These are phyloP conservation scores for Caenorhabditis sp. DNA, from an alignment of 2,888 invertebrate genomes.

Conservation along the genomic window DNA sequence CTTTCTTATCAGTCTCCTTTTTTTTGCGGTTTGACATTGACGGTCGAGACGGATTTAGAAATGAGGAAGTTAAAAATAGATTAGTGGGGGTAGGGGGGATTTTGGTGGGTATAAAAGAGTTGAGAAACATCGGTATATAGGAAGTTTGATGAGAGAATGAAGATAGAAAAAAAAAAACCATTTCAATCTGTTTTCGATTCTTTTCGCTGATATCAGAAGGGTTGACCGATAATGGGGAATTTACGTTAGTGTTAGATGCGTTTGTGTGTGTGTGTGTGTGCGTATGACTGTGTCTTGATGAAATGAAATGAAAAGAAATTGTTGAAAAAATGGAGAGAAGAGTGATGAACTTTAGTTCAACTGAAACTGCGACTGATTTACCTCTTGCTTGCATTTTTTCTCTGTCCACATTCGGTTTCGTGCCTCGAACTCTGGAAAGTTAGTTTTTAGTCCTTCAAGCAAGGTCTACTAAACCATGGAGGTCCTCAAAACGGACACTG, in stretches of 20 bases:
- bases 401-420: not conserved
- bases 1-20: constrained; percentile 38
- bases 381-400: not conserved
- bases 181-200: constrained; percentile 39
- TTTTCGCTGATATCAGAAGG: constrained; percentile 38
- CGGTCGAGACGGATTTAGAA: constrained; percentile 35
- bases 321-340: not conserved
- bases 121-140: no score
- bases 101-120: not conserved
- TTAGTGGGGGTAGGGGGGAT: not conserved
- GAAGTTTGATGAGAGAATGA: constrained; percentile 7
- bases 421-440: no score
- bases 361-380: not conserved
- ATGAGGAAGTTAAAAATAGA: constrained; percentile 24
- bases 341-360: constrained; percentile 40
- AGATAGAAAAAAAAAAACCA: constrained; percentile 19
- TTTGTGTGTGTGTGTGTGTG: constrained; percentile 30
- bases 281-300: constrained; percentile 52
- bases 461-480: not conserved
- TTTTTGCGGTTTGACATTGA: constrained; percentile 39
- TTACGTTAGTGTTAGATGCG: constrained; percentile 40
- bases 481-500: constrained; percentile 27
- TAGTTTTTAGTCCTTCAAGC: not conserved
- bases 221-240: constrained; percentile 61
- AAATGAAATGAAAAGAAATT: constrained; percentile 20